Percentiles rank a stretch among this genome's conserved stretches.
Evolutionary conservation across 2,113 vertebrate genomes (phyloP).

Genomic region (Nyctibius bracteatus): DNA sequence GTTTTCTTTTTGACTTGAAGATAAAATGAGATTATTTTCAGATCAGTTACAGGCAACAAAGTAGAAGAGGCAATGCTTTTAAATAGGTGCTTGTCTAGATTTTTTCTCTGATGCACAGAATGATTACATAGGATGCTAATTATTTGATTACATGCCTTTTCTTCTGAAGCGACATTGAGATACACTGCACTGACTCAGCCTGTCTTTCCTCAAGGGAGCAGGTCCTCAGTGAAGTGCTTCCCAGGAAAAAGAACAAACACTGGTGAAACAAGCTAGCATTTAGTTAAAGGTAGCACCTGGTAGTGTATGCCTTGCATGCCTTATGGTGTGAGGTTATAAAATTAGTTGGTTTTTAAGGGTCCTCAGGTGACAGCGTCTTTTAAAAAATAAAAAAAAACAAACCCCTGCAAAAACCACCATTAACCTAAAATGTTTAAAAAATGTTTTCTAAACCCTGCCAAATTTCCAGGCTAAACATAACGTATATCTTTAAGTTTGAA

Average conservation of each 20-base stretch:
- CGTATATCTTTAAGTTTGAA: not conserved
- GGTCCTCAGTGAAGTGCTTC: not conserved
- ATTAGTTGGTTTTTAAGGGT: not conserved
- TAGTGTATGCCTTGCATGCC: accelerated
- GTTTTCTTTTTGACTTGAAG: constrained; percentile 32
- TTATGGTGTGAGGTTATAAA: not conserved
- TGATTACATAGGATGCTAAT: not conserved
- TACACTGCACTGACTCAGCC: not conserved
- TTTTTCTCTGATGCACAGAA: not conserved
- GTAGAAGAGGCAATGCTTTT: not conserved
- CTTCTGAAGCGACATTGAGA: not conserved
- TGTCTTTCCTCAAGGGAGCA: not conserved
- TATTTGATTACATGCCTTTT: constrained; percentile 11
- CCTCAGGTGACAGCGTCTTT: not conserved
- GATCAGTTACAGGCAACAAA: not conserved
- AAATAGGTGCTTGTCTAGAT: not conserved
- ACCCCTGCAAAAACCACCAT: no score
- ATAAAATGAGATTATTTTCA: constrained; percentile 14
- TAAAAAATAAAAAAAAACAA: not conserved
- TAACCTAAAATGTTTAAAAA: not conserved
- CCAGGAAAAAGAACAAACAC: not conserved
- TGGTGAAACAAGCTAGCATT: not conserved
- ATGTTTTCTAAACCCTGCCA: not conserved
- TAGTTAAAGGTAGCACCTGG: not conserved
- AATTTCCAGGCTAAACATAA: not conserved